Base-by-base conservation (phyloP, 2,113 vertebrate species). In the Chloropsis cyanopogon region DNA sequence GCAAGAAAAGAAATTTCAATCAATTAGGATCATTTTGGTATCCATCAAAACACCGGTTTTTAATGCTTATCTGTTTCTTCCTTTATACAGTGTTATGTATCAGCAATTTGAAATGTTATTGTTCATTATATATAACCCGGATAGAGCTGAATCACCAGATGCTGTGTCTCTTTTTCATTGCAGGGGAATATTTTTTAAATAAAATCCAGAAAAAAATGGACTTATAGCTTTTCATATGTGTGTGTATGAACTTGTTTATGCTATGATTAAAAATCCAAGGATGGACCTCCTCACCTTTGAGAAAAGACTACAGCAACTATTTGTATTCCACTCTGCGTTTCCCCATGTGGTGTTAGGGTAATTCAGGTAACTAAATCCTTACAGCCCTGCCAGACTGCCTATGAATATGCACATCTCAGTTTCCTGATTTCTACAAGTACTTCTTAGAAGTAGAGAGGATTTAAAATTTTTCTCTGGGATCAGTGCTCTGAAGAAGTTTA, bases 21-120 rank as follows among this genome's bases (percentile, higher is more conserved):
- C 29, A 19, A 64, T 88, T 70, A 86, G 17, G 69, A 76, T 87
- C 7, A 73, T 28, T 59, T 86, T 92, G 15, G 33, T 92, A 91
- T 89, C 54, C 91, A 70, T n/a, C 63, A 93, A 94, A 88, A 69
- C 44, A 16, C 19, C 85, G 80, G 95, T 88, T 92, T 85, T 35
- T 78, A 76, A 52, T 35, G 10, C 10, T 77, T 90, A 35, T 33
- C 12, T 80, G 84, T 85, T 65, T 47, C 13, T 93, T 91, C 73
- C 37, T 92, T 73, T 49, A 18, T 57, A 60, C 26, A 28, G 9
- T 28, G 64, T 89, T 90, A 86, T 8, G 0, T 37, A 50, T 11
- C 49, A 84, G 46, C 61, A 89, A 24, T 78, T 72, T 81, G 28
- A 97, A 94, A 86, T 91, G 16, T 16, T 65, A 90, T 91, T 93